Evolutionary conservation across 1,140 invertebrate species (phyloP).

Genomic region (Conus ventricosus): DNA sequence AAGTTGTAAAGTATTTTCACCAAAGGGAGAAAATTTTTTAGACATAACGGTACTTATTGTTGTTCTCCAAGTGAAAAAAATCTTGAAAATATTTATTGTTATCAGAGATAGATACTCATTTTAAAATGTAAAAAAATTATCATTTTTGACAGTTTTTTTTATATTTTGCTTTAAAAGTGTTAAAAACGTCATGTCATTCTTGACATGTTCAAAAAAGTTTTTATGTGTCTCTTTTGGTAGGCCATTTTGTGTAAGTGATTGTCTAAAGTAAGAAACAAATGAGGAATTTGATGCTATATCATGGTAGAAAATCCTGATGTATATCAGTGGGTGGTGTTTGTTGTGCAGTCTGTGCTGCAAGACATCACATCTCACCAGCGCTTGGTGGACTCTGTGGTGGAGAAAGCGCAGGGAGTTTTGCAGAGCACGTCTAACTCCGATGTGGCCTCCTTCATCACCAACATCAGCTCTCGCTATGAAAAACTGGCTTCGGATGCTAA

Average conservation of each 20-base stretch:
- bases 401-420: conserved; percentile 87
- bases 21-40: not conserved
- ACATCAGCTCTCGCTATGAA: conserved; percentile 86
- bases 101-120: too few relatives aligned
- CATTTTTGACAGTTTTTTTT: too few relatives aligned
- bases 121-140: too few relatives aligned
- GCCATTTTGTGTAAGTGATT: too few relatives aligned
- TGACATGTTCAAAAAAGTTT: too few relatives aligned
- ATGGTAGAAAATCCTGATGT: too few relatives aligned
- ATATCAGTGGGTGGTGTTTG: not conserved
- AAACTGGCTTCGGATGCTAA: conserved; percentile 67
- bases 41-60: too few relatives aligned
- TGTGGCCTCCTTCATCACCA: conserved; percentile 73
- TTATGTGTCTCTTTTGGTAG: too few relatives aligned
- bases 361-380: conserved; percentile 93
- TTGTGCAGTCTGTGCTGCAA: conserved; percentile 83
- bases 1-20: not conserved
- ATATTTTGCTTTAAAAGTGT: too few relatives aligned
- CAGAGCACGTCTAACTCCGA: conserved; percentile 80
- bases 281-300: not conserved
- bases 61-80: not conserved
- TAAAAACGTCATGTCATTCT: too few relatives aligned
- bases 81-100: not conserved
- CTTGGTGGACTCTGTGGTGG: conserved; percentile 90
- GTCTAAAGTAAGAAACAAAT: too few relatives aligned